These are phyloP conservation scores for Chelonus formosanus DNA, from an alignment of 2,888 invertebrate genomes.

Conservation along the genomic window DNA sequence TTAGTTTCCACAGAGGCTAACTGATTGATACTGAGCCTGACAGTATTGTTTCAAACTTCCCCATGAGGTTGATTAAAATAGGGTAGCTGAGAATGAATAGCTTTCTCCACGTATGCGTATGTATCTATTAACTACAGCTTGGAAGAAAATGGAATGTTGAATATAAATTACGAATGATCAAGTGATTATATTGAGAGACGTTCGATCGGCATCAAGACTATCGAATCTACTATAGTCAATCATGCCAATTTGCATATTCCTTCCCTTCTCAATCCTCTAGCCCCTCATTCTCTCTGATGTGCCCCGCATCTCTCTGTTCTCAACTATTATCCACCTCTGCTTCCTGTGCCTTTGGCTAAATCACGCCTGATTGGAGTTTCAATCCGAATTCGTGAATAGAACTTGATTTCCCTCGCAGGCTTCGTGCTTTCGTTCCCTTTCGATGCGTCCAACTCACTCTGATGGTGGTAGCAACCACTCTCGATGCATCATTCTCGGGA, in stretches of 20 bases:
- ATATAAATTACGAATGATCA: slow-evolving; percentile 21
- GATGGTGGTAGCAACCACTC: not conserved
- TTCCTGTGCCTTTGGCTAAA: slow-evolving; percentile 52
- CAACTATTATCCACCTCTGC: slow-evolving; percentile 45
- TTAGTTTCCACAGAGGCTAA: slow-evolving; percentile 5
- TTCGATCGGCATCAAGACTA: slow-evolving; percentile 25
- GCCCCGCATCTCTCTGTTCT: slow-evolving; percentile 43
- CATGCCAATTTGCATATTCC: slow-evolving; percentile 54
- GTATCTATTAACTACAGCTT: not conserved
- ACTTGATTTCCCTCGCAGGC: slow-evolving; percentile 53
- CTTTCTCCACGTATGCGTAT: not conserved
- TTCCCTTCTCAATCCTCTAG: slow-evolving; percentile 30
- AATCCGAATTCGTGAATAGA: slow-evolving; percentile 58
- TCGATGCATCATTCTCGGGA: not conserved
- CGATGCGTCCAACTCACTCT: not conserved
- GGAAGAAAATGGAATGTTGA: slow-evolving; percentile 6
- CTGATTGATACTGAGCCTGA: slow-evolving; percentile 24
- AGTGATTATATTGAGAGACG: slow-evolving; percentile 12
- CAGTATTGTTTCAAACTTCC: slow-evolving; percentile 17
- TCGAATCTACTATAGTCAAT: slow-evolving; percentile 50
- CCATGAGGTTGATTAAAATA: slow-evolving; percentile 5
- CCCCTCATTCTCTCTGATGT: slow-evolving; percentile 13
- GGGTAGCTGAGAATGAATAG: no score
- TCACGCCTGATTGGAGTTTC: slow-evolving; percentile 57
- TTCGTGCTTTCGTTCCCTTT: slow-evolving; percentile 23